Evolutionary conservation across 2,797 vertebrate genomes (phyloP), one percentile per base, ranked within the genome.

Genomic region (Enteromius argenteus): DNA sequence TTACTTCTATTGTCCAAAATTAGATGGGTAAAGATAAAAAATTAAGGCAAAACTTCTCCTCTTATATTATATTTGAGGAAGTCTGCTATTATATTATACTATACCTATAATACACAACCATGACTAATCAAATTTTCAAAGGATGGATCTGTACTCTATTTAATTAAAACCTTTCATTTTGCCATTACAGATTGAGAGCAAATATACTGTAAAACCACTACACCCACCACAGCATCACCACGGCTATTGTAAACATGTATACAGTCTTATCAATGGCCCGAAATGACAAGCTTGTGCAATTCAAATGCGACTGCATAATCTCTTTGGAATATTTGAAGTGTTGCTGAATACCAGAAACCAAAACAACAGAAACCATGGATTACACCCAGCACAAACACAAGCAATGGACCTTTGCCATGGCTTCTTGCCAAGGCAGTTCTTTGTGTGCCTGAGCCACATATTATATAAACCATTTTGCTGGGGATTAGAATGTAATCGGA

Each of bases 401-500:
- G 37, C 62, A 69, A 35, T 69, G 51, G 67, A 51, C 66, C 67
- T 72, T 37, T 79, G 74, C 74, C 39, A 77, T 67, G 81, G 62
- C 60, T 56, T 56, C 32, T 68, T 56, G 64, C 32, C 46, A 80
- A 51, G 27, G 10, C n/a, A 44, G 23, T 60, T 68, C 51, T 78
- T 77, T 71, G 15, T 79, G 37, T 15, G 27, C 27, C 75, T 64
- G n/a, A 79, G 66, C 21, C 64, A 69, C 30, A 71, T 44, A 77
- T 84, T 84, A 62, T 62, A 78, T 78, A 84, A 84, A 64, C n/a
- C 66, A 44, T 77, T 69, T 78, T 19, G 58, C 64, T 71, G 66
- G 5, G 74, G 37, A 84, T 84, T 71, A 69, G 30, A 84, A 69
- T 79, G 53, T 78, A 71, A 72, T 69, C 35, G 27, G 64, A 72